These are phyloP conservation scores for Isotomurus palustris DNA, from an alignment of 2,888 invertebrate genomes.

Conservation along the genomic window DNA sequence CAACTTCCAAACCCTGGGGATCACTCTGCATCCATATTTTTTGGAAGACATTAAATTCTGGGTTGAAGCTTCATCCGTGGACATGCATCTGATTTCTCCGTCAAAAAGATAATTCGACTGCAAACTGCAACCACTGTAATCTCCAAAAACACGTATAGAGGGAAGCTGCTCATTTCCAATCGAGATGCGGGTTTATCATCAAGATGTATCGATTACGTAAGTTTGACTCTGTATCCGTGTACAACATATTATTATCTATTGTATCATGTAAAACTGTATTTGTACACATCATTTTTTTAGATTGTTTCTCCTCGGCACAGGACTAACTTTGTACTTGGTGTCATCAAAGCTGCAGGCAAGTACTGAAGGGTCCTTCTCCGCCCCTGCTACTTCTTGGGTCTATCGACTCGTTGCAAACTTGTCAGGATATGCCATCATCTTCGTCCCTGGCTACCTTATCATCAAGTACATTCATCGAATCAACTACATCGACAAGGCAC, in stretches of 20 bases:
- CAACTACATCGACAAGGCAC: slow-evolving; percentile 68
- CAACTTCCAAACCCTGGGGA: too few species aligned
- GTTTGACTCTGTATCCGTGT: not conserved
- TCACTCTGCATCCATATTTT: too few species aligned
- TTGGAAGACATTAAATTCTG: too few species aligned
- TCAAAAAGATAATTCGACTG: too few species aligned
- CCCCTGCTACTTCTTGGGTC: slow-evolving; percentile 58
- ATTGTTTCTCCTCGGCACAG: slow-evolving; percentile 52
- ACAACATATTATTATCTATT: not conserved
- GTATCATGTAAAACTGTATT: not conserved
- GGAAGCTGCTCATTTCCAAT: not conserved
- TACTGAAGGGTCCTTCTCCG: slow-evolving; percentile 36
- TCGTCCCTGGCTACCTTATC: slow-evolving; percentile 77
- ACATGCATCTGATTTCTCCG: too few species aligned
- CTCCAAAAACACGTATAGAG: not conserved
- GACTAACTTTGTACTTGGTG: slow-evolving; percentile 53
- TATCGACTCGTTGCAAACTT: slow-evolving; percentile 72
- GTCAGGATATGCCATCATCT: slow-evolving; percentile 80
- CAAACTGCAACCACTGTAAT: not conserved
- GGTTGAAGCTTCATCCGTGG: too few species aligned
- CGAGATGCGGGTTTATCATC: slow-evolving; percentile 31
- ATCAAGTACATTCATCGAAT: slow-evolving; percentile 73
- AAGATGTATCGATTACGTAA: slow-evolving; percentile 35
- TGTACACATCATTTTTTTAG: slow-evolving; percentile 48
- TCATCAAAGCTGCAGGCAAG: slow-evolving; percentile 52